Evolutionary conservation across 2,888 invertebrate genomes (phyloP).

Genomic region (Itoplectis maculator): DNA sequence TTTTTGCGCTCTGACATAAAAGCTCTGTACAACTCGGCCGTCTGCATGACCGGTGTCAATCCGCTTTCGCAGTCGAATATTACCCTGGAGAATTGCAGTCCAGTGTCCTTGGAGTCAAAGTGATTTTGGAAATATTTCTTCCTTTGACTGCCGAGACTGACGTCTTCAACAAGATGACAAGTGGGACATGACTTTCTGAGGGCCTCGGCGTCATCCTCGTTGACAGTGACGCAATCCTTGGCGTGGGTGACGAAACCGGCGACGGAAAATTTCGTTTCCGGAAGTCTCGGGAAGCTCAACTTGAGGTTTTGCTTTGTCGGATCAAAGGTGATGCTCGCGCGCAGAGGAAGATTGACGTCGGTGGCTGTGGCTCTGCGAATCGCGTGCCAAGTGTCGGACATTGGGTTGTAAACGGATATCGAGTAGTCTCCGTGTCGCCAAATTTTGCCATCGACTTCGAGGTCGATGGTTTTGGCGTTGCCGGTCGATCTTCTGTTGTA

Average conservation of each 20-base stretch:
- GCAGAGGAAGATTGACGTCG: constrained; percentile 79
- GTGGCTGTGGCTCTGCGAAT: constrained; percentile 77
- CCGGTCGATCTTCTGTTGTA: constrained; percentile 51
- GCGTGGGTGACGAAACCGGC: constrained; percentile 78
- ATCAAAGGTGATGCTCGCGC: constrained; percentile 76
- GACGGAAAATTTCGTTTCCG: constrained; percentile 73
- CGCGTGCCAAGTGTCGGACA: constrained; percentile 84
- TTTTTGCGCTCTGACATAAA: constrained; percentile 66
- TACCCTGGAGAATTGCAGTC: constrained; percentile 71
- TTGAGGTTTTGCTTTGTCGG: constrained; percentile 76
- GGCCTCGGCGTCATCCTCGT: constrained; percentile 75
- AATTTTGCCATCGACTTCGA: constrained; percentile 76
- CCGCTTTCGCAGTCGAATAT: constrained; percentile 79
- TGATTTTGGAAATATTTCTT: constrained; percentile 64
- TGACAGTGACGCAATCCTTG: constrained; percentile 80
- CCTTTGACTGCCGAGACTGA: constrained; percentile 77
- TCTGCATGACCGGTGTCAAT: constrained; percentile 61
- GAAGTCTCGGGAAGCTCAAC: constrained; percentile 76
- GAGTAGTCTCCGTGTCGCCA: constrained; percentile 80
- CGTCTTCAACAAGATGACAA: constrained; percentile 76
- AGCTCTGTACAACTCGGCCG: constrained; percentile 64
- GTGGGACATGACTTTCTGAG: constrained; percentile 79
- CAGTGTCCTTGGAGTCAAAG: constrained; percentile 75
- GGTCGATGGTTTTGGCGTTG: constrained; percentile 70
- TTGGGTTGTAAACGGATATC: constrained; percentile 84